phyloP scores from a whole-genome alignment of 2,113 vertebrate species.

The Nasalis larvatus region DNA sequence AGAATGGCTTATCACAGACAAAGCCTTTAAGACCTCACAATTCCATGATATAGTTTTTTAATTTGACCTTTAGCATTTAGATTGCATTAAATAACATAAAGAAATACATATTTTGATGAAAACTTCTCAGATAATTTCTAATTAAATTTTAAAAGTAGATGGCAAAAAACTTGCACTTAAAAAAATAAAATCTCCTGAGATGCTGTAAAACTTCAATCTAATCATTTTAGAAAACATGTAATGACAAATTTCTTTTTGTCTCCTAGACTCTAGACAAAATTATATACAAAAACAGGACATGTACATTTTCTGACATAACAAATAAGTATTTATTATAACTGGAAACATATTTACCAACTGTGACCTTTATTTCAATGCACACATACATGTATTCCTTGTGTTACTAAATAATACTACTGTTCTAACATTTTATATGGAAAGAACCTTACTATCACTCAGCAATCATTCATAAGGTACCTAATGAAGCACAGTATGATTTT shows the following conservation, averaged over 20 bases:
- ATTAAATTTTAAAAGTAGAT: slow-evolving; percentile 30
- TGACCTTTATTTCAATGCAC: not conserved
- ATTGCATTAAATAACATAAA: not conserved
- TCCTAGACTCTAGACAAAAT: not conserved
- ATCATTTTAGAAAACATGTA: slow-evolving; percentile 21
- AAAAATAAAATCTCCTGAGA: not conserved
- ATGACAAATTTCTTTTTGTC: not conserved
- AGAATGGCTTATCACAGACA: not conserved
- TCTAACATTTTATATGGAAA: not conserved
- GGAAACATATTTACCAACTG: not conserved
- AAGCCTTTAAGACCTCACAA: not conserved
- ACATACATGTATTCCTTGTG: not conserved
- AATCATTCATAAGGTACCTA: slow-evolving; percentile 13
- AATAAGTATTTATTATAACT: slow-evolving; percentile 19
- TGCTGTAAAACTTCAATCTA: not conserved
- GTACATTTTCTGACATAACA: slow-evolving; percentile 27
- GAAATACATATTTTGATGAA: not conserved
- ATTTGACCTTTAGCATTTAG: not conserved
- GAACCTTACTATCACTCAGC: not conserved
- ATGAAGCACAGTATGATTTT: not conserved
- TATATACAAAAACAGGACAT: not conserved
- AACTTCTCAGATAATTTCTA: slow-evolving; percentile 15
- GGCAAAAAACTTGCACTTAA: not conserved
- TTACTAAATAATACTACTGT: not conserved
- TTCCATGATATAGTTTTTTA: not conserved